Evolutionary conservation across 2,113 vertebrate species (phyloP).

Genomic region (Xyrauchen texanus): DNA sequence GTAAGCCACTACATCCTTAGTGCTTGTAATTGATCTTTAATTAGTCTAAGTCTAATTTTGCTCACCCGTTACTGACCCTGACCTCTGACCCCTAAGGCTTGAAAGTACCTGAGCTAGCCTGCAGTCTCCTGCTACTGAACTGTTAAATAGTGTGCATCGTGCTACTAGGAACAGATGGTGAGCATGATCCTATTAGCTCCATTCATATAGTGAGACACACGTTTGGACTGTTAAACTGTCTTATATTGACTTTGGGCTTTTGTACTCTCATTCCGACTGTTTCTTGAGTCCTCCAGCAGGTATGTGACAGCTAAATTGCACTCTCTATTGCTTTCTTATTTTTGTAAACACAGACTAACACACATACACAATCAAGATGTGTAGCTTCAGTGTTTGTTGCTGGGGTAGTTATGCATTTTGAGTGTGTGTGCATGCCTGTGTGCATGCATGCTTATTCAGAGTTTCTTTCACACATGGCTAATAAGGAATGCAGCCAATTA

Average conservation of each 20-base stretch:
- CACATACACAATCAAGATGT: neutral
- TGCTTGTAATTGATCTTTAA: no score
- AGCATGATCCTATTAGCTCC: slow-evolving; percentile 48
- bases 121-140: neutral
- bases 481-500: slow-evolving; percentile 2
- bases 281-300: neutral
- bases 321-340: neutral
- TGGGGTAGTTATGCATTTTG: neutral
- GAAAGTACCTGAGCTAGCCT: slow-evolving; percentile 19
- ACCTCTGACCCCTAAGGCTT: slow-evolving; percentile 5
- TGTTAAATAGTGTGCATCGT: slow-evolving; percentile 45
- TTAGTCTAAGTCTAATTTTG: neutral
- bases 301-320: neutral
- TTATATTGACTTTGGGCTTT: neutral
- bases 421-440: neutral
- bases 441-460: slow-evolving; percentile 6
- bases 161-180: slow-evolving; percentile 41
- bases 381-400: neutral
- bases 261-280: neutral
- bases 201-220: slow-evolving; percentile 27
- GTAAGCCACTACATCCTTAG: neutral
- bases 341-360: neutral
- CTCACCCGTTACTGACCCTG: neutral
- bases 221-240: no score
- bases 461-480: slow-evolving; percentile 9